Evolutionary conservation across 2,797 vertebrate genomes (phyloP).

Genomic region (Muraenolepis orangiensis): DNA sequence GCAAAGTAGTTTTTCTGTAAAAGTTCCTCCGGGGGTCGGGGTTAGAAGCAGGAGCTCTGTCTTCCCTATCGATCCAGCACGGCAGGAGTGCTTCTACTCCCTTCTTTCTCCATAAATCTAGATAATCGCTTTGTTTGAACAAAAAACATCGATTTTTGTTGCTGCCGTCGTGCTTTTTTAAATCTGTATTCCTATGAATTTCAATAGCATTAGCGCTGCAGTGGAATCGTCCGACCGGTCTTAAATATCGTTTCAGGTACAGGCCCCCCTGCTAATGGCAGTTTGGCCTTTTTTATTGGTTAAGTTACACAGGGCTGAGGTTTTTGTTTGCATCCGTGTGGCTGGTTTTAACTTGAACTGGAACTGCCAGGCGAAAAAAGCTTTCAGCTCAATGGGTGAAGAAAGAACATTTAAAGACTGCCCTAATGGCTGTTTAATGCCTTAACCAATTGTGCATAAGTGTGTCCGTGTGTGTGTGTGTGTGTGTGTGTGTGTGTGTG

Average conservation of each 20-base stretch:
- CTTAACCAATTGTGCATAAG: slow-evolving; percentile 2
- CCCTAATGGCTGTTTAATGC: slow-evolving; percentile 26
- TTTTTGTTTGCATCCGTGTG: slow-evolving; percentile 46
- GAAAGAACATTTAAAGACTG: neutral
- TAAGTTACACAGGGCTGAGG: slow-evolving; percentile 36
- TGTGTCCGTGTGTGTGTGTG: neutral
- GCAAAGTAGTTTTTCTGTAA: neutral
- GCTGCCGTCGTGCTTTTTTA: neutral
- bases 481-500: slow-evolving; percentile 1
- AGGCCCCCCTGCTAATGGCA: neutral
- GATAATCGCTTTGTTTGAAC: slow-evolving; percentile 1
- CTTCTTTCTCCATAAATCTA: neutral
- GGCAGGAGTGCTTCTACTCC: neutral
- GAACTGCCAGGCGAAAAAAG: slow-evolving; percentile 42
- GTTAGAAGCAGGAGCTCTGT: neutral
- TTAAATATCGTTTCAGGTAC: neutral
- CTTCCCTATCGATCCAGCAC: neutral
- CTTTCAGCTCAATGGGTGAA: slow-evolving; percentile 40
- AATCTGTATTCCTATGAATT: neutral
- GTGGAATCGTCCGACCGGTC: neutral
- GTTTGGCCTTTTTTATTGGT: slow-evolving; percentile 21
- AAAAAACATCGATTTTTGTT: neutral
- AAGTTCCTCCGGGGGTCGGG: neutral
- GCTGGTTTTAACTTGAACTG: slow-evolving; percentile 56
- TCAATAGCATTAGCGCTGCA: neutral